Conservation (phyloP, 2,888 invertebrate genomes). For the Branchinecta sandiegonensis region DNA sequence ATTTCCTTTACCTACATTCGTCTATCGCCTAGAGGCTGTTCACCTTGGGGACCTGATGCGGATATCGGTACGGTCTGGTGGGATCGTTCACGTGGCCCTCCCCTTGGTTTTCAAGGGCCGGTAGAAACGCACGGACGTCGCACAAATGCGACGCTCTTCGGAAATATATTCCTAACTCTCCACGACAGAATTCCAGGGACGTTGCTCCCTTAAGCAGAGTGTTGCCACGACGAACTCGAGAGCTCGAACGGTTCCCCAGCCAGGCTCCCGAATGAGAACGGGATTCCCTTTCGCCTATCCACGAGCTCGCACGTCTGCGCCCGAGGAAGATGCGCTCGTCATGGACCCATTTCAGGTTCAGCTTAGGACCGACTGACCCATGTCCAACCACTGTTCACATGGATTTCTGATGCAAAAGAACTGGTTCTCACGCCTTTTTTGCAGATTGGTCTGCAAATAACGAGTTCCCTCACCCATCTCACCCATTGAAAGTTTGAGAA, state of each 20-base stretch:
- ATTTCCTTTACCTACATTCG: slow-evolving; percentile 53
- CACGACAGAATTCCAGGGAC: slow-evolving; percentile 21
- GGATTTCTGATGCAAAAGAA: no score
- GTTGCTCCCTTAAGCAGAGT: no score
- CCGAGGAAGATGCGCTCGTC: no score
- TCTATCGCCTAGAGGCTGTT: slow-evolving; percentile 51
- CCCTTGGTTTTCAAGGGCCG: slow-evolving; percentile 22
- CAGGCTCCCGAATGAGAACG: slow-evolving; percentile 17
- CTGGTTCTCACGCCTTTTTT: no score
- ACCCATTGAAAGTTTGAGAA: no score
- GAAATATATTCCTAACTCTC: slow-evolving; percentile 20
- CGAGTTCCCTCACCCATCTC: no score
- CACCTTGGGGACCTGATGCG: slow-evolving; percentile 57
- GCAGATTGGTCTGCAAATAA: no score
- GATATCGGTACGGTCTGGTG: slow-evolving; percentile 41
- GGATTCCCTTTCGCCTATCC: slow-evolving; percentile 7
- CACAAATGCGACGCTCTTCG: slow-evolving; percentile 22
- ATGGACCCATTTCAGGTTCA: no score
- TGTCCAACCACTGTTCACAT: no score
- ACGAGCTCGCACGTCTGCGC: not conserved
- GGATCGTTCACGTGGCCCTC: slow-evolving; percentile 34
- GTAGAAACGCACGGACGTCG: slow-evolving; percentile 21
- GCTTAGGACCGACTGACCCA: no score
- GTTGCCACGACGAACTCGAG: slow-evolving; percentile 21
- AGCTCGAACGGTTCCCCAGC: slow-evolving; percentile 18